A percentile compares a stretch with the other conserved stretches of the same genome.
Evolutionary conservation across 2,113 vertebrate species (phyloP).

Genomic region (Myrmecobius fasciatus): DNA sequence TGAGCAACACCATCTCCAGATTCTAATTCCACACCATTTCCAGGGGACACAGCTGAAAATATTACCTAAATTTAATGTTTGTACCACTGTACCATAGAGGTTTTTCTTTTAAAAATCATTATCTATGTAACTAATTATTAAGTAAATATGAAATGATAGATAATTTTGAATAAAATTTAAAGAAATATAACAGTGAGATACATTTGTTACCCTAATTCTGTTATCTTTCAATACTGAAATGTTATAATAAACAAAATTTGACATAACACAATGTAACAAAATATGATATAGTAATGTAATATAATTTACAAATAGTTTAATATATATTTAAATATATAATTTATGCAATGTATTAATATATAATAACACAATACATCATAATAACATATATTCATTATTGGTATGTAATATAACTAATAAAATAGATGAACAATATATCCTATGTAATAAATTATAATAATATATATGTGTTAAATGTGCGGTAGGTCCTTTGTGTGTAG

Average conservation of each 20-base stretch:
- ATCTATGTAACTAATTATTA: background rate
- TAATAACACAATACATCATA: background rate
- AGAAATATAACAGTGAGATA: background rate
- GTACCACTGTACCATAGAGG: background rate
- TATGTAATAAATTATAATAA: background rate
- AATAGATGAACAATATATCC: background rate
- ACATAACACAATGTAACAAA: no score
- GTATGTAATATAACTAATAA: background rate
- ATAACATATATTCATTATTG: background rate
- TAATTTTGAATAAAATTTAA: background rate
- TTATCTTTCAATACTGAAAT: background rate
- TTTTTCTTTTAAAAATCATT: background rate
- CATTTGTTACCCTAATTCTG: background rate
- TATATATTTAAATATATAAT: background rate
- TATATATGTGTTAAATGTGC: background rate
- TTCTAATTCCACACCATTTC: background rate
- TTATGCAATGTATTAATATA: background rate
- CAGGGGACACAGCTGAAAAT: background rate
- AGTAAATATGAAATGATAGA: background rate
- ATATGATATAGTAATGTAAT: no score
- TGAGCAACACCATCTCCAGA: background rate
- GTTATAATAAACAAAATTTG: no score
- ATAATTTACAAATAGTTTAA: no score
- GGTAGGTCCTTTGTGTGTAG: background rate
- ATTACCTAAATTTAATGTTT: background rate